Evolutionary conservation across 1,140 invertebrate species (phyloP).

Genomic region (Musca domestica): DNA sequence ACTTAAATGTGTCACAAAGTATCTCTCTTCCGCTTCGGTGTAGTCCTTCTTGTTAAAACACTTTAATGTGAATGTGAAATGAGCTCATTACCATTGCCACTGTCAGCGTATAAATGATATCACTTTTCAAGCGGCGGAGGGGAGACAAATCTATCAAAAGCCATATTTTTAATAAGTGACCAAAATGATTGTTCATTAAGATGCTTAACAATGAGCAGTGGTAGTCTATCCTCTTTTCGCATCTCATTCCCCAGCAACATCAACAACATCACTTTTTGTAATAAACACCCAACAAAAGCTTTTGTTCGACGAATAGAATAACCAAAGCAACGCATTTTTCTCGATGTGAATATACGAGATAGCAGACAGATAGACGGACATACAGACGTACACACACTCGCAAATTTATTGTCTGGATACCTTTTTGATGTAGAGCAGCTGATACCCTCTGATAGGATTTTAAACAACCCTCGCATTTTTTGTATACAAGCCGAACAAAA

Average conservation of each 20-base stretch:
- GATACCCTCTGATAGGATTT: conserved; percentile 10
- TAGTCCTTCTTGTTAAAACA: too few species aligned
- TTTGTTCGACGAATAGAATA: not conserved
- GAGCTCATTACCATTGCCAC: too few species aligned
- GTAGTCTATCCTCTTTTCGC: too few species aligned
- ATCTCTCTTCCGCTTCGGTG: too few species aligned
- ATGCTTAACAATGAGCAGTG: conserved; percentile 4
- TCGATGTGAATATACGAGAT: not conserved
- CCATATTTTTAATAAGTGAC: conserved; percentile 6
- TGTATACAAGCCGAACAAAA: too few species aligned
- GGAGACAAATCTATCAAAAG: too few species aligned
- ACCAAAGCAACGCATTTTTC: not conserved
- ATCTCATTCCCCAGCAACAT: too few species aligned
- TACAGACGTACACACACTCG: not conserved
- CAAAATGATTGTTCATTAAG: conserved; percentile 11
- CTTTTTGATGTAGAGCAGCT: conserved; percentile 8
- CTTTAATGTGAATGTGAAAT: too few species aligned
- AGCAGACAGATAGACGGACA: not conserved
- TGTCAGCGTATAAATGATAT: too few species aligned
- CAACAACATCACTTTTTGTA: not conserved
- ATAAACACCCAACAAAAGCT: conserved; percentile 20
- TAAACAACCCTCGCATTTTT: conserved; percentile 11
- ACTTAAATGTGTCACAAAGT: too few species aligned
- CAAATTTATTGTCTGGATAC: conserved; percentile 6
- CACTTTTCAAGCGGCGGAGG: too few species aligned